phyloP scores from a whole-genome alignment of 2,113 vertebrate genomes.

The Plecturocebus donacophilus region DNA sequence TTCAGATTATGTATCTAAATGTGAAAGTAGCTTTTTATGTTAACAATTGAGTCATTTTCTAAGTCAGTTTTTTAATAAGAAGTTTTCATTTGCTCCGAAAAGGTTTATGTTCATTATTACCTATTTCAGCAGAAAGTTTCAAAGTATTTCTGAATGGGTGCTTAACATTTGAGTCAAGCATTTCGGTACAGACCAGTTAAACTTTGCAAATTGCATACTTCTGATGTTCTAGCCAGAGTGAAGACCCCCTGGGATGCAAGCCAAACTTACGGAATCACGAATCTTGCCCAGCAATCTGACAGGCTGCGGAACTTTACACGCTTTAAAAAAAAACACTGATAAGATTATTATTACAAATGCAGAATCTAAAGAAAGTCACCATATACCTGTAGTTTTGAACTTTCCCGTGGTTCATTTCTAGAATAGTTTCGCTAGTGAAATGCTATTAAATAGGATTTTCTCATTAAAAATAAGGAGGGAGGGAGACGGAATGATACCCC shows the following conservation, averaged over 20 bases:
- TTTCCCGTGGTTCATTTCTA: background rate
- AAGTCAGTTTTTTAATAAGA: background rate
- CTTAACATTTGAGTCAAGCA: background rate
- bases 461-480: background rate
- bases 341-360: background rate
- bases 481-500: background rate
- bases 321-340: background rate
- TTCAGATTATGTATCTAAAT: background rate
- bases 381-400: background rate
- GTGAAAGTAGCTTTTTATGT: background rate
- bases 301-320: background rate
- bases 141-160: background rate
- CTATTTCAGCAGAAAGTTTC: background rate
- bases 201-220: too few relatives aligned
- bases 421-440: background rate
- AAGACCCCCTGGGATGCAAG: too few relatives aligned
- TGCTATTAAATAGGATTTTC: background rate
- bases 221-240: too few relatives aligned
- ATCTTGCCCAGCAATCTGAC: too few relatives aligned
- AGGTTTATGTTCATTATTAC: background rate
- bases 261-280: too few relatives aligned
- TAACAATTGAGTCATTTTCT: background rate
- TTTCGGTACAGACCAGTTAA: too few relatives aligned
- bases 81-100: background rate
- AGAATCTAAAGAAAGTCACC: background rate